Percentiles rank a stretch among this genome's conserved stretches.
phyloP scores from a whole-genome alignment of 2,888 invertebrate species.

The Hypercompe scribonia region DNA sequence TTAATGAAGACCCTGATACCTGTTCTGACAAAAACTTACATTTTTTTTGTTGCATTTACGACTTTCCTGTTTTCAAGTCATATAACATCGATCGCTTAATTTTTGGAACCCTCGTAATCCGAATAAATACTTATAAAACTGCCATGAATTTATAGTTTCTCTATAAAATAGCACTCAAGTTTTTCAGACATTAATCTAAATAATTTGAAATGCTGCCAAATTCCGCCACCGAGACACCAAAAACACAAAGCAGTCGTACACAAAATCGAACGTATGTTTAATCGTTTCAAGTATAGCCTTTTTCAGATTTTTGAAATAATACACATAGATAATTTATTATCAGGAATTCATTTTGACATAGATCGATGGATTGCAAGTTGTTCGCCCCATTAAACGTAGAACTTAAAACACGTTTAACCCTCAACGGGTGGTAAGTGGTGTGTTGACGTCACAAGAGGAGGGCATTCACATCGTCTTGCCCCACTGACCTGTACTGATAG shows the following conservation, averaged over 20 bases:
- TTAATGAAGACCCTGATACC: neutral
- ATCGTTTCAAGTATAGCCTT: neutral
- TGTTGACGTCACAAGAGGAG: slow-evolving; percentile 60
- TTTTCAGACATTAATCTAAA: slow-evolving; percentile 29
- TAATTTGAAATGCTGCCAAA: slow-evolving; percentile 1
- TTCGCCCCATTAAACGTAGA: slow-evolving; percentile 37
- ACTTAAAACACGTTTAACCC: slow-evolving; percentile 49
- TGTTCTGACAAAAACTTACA: neutral
- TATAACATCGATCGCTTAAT: neutral
- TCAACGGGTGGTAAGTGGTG: slow-evolving; percentile 50
- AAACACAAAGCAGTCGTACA: neutral
- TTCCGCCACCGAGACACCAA: neutral
- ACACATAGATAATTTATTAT: neutral
- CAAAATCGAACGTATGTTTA: neutral
- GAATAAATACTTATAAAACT: neutral
- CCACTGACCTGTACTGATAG: slow-evolving; percentile 60
- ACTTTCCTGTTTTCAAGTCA: neutral
- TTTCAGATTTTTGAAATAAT: slow-evolving; percentile 11
- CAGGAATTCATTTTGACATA: slow-evolving; percentile 5
- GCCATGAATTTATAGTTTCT: neutral
- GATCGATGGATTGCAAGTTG: slow-evolving; percentile 16
- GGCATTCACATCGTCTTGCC: slow-evolving; percentile 65
- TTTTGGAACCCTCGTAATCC: neutral
- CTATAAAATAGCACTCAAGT: slow-evolving; percentile 1
- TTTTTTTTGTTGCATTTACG: neutral